phyloP scores from a whole-genome alignment of 2,113 vertebrate genomes.

The Odocoileus hemionus region DNA sequence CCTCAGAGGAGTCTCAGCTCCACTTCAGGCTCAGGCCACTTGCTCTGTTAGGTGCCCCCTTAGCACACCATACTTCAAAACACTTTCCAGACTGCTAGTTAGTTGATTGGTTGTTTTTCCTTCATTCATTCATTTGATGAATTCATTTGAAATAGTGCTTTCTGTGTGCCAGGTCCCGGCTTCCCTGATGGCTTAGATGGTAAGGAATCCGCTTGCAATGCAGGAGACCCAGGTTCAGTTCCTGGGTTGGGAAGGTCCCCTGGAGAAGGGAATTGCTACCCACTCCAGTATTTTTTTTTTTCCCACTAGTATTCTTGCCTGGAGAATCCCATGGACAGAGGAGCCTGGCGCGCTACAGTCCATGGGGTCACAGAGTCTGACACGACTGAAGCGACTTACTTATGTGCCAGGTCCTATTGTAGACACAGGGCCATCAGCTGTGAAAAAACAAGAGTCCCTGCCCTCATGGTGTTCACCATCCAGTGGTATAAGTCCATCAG shows the following conservation, averaged over 20 bases:
- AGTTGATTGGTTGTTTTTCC: background rate
- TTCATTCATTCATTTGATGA: background rate
- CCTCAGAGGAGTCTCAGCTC: background rate
- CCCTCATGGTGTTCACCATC: background rate
- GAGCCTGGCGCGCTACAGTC: background rate
- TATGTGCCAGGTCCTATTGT: background rate
- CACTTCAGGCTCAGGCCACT: background rate
- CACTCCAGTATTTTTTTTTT: background rate
- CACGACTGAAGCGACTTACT: background rate
- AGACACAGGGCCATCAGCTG: background rate
- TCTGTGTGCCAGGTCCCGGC: background rate
- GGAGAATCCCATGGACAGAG: background rate
- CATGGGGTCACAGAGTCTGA: background rate
- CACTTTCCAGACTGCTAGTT: background rate
- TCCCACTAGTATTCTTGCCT: background rate
- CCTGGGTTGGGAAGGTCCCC: background rate
- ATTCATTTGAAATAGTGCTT: background rate
- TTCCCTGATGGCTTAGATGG: background rate
- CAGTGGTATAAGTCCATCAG: background rate
- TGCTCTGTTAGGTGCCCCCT: background rate
- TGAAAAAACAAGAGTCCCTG: background rate
- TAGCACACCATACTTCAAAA: background rate
- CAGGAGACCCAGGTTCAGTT: background rate
- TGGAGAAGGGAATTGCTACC: background rate
- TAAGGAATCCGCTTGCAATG: background rate